Percentiles rank a stretch among this genome's conserved stretches.
These are phyloP conservation scores for Antechinus stuartii DNA, from an alignment of 2,113 vertebrate genomes.

Conservation along the genomic window DNA sequence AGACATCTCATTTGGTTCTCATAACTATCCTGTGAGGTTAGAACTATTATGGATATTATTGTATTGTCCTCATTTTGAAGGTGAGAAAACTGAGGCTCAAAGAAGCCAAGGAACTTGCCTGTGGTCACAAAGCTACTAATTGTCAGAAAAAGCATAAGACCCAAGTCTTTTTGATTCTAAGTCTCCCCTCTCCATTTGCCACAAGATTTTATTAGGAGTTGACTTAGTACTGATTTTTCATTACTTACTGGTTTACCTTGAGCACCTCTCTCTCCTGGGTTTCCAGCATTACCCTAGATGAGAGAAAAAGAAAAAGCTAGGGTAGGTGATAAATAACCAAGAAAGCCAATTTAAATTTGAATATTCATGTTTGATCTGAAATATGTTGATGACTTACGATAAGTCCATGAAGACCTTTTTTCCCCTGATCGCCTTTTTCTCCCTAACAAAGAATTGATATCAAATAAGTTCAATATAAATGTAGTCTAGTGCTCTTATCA, in stretches of 20 bases:
- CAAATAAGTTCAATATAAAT: conserved; percentile 40
- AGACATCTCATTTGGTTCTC: neutral
- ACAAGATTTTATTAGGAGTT: neutral
- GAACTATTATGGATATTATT: neutral
- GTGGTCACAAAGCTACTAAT: neutral
- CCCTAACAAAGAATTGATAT: conserved; percentile 87
- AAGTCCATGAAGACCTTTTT: conserved; percentile 90
- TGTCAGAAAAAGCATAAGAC: neutral
- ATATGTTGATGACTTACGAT: conserved; percentile 87
- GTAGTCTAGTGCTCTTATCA: conserved; percentile 18
- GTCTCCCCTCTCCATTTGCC: neutral
- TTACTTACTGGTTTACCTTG: conserved; percentile 91
- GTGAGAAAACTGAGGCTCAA: neutral
- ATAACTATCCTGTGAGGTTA: neutral
- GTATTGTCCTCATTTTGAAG: neutral
- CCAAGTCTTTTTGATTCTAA: neutral
- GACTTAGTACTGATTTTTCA: conserved; percentile 47
- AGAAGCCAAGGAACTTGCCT: neutral
- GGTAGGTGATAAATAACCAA: conserved; percentile 51
- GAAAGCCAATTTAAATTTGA: neutral
- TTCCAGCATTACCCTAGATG: conserved; percentile 93
- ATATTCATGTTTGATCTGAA: neutral
- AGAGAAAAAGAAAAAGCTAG: conserved; percentile 57
- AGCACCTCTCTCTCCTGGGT: conserved; percentile 91
- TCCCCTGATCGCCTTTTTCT: conserved; percentile 90